These are phyloP conservation scores for Hippocampus guttulatus DNA, from an alignment of 2,113 vertebrate species.

Conservation along the genomic window DNA sequence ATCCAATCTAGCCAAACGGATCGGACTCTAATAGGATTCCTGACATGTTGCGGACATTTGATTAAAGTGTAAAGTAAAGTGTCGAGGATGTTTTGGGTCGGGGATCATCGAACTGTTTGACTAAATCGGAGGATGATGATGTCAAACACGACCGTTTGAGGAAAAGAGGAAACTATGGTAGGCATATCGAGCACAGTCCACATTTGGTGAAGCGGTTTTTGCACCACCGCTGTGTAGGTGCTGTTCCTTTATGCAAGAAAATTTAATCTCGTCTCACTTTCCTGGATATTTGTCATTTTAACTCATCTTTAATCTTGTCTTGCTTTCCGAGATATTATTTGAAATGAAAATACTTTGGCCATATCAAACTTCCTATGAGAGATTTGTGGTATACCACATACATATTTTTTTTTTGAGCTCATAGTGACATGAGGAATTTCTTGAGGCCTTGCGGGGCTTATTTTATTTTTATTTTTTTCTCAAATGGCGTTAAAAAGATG, in stretches of 20 bases:
- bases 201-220: background rate
- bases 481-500: background rate
- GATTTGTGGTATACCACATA: background rate
- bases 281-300: too few species aligned
- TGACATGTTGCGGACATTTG: background rate
- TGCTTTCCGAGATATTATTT: too few species aligned
- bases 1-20: too few species aligned
- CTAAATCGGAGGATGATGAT: background rate
- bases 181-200: background rate
- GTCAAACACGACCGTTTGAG: background rate
- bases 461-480: background rate
- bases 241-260: too few species aligned
- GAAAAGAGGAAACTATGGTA: background rate
- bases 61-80: background rate
- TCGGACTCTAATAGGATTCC: background rate
- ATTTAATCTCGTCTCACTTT: too few species aligned
- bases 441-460: background rate
- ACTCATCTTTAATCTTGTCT: too few species aligned
- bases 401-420: too few species aligned
- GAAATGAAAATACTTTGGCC: background rate
- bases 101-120: background rate
- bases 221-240: background rate
- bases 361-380: too few species aligned
- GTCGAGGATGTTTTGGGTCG: background rate
- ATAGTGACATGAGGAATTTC: background rate